Evolutionary conservation across 2,113 vertebrate species (phyloP), one percentile per base, ranked within the genome.

Genomic region (Rattus rattus): DNA sequence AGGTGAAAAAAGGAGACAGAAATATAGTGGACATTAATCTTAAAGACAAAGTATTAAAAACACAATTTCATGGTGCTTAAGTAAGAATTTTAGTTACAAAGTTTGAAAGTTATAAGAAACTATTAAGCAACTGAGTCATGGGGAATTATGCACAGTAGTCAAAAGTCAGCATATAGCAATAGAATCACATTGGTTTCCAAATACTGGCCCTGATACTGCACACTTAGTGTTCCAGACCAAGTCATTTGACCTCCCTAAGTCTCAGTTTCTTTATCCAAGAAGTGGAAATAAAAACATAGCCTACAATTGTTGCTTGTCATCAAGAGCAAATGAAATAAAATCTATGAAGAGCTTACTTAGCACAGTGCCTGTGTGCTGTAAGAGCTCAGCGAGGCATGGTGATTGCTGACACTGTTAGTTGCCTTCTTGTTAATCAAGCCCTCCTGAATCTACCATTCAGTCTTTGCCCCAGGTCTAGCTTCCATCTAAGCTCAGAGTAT

Each of bases 11-110:
- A 86, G 43, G 13, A 20, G 30, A 4, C 26, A 4, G 84, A 28
- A 33, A 36, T 54, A 5, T 59, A 19, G n/a, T 90, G 20, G 52
- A 94, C 96, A 92, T 54, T 63, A 76, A 95, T 86, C 30, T 87
- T n/a, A 65, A 73, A 92, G 30, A 84, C 69, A 92, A 97, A 94
- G 73, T 88, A 84, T 61, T 54, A 61, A 81, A 81, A 89, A 75
- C 54, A 79, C 61, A 69, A 20, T 33, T 73, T 54, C 39, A 19
- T 73, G 36, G n/a, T 39, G 33, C 59, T 76, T 92, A 85, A 84
- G 22, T 54, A 59, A 88, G 33, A 70, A 33, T 56, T 91, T 72
- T 77, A 79, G 36, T 80, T 26, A 17, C 81, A 26, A 26, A 70
- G 33, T 54, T 70, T 17, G 92, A 92, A 86, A n/a, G 10, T 84